phyloP scores from a whole-genome alignment of 2,888 invertebrate species.

The Drosophila affinis region DNA sequence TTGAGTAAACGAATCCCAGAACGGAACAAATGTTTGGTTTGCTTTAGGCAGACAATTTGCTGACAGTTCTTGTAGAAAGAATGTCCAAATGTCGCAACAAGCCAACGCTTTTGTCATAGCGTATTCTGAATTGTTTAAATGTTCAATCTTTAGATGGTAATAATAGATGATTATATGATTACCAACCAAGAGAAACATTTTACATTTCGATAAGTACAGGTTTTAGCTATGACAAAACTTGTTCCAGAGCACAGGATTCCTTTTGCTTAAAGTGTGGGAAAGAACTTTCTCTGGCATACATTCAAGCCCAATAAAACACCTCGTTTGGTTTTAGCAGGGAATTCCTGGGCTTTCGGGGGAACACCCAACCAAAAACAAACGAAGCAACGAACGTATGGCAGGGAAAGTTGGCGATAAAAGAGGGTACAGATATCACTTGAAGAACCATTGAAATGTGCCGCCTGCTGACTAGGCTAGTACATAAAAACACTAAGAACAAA shows the following conservation, averaged over 20 bases:
- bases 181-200: constrained; percentile 76
- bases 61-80: constrained; percentile 61
- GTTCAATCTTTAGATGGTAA: constrained; percentile 68
- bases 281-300: constrained; percentile 45
- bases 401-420: constrained; percentile 41
- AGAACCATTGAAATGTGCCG: constrained; percentile 36
- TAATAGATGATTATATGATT: constrained; percentile 46
- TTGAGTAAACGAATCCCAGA: not conserved
- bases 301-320: constrained; percentile 69
- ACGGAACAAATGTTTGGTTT: constrained; percentile 27
- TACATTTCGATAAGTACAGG: constrained; percentile 70
- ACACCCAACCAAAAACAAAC: constrained; percentile 46
- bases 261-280: not conserved
- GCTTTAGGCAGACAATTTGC: constrained; percentile 31
- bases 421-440: constrained; percentile 8
- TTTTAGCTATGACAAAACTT: constrained; percentile 52
- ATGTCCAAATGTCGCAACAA: constrained; percentile 46
- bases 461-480: constrained; percentile 22
- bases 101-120: constrained; percentile 44
- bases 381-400: constrained; percentile 52
- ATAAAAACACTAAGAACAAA: constrained; percentile 24
- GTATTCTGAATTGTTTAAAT: constrained; percentile 65
- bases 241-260: constrained; percentile 9
- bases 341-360: constrained; percentile 67
- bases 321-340: constrained; percentile 40